Base-by-base conservation (phyloP, 2,797 vertebrate species). In the Echiichthys vipera region DNA sequence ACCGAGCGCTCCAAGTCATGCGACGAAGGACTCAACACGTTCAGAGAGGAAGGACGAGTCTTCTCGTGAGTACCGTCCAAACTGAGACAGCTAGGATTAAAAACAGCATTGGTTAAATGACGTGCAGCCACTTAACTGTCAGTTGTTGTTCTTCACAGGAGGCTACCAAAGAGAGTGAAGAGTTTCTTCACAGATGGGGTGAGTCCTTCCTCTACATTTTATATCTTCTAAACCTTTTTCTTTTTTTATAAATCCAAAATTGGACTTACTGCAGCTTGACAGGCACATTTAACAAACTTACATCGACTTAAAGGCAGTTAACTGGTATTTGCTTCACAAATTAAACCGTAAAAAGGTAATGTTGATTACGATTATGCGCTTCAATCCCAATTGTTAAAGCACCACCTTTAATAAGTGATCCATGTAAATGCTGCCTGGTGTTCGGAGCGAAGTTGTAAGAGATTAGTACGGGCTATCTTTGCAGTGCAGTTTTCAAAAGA, bases 1-100 rank as follows among this genome's bases (percentile, higher is more conserved):
- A 95, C 96, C 0, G 97, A 98, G 87, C 97, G 98, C 87, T 99
- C 98, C 91, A 99, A 99, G 93, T 99, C 98, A 39, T 99, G 97
- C 1, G 98, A 99, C 7, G 98, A 99, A 1, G 98, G 98, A 18
- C 96, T 99, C 84, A 98, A 99, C 76, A 90, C 95, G 0, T 98
- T 98, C 90, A 93, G 96, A 65, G 97, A 99, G 0, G 98, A 99
- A 65, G 95, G 95, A 3, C 95, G 96, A 22, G 81, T 94, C 71
- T 95, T 96, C 30, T 95, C 96, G 98, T 99, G 90, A 94, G 95
- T 91, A 67, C 45, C 6, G 43, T 11, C n/a, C 29, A 18, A 6
- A 39, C 56, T 17, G 25, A 0, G 45, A 50, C 36, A 30, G 3
- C 5, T 3, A 42, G 47, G 15, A 0, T 22, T 36, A 5, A 51